Conservation (phyloP, 2,888 invertebrate genomes). For the Esperia sulphurella region DNA sequence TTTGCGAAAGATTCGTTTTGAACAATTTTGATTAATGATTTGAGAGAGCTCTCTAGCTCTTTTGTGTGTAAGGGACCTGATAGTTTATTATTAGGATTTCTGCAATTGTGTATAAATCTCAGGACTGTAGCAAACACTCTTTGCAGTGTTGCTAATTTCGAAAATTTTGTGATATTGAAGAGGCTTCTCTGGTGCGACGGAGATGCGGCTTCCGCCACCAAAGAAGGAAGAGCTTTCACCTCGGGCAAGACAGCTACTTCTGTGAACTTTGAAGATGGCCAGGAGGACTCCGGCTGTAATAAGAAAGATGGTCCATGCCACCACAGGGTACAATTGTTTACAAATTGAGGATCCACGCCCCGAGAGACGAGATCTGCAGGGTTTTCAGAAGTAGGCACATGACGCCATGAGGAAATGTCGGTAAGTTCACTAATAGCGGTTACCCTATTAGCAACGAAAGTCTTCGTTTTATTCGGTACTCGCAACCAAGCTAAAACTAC, state of each 20-base stretch:
- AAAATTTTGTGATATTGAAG: no score
- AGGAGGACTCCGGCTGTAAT: background rate
- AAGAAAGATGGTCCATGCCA: slow-evolving; percentile 21
- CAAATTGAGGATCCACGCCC: slow-evolving; percentile 15
- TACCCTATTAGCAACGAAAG: slow-evolving; percentile 23
- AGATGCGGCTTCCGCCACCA: background rate
- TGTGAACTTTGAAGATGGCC: slow-evolving; percentile 9
- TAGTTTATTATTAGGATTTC: background rate
- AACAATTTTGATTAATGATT: background rate
- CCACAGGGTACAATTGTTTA: slow-evolving; percentile 16
- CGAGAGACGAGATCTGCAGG: slow-evolving; percentile 26
- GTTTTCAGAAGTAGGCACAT: slow-evolving; percentile 22
- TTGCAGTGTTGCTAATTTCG: no score
- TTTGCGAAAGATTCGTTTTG: slow-evolving; percentile 13
- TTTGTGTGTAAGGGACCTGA: no score
- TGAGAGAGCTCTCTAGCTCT: background rate
- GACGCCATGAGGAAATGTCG: slow-evolving; percentile 15
- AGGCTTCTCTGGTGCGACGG: no score
- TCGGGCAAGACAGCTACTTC: slow-evolving; percentile 2
- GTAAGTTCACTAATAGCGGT: slow-evolving; percentile 23
- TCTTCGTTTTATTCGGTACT: slow-evolving; percentile 14
- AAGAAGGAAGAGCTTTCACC: background rate
- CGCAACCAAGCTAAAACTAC: slow-evolving; percentile 24
- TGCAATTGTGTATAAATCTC: background rate
- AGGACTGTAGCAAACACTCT: no score